phyloP scores from a whole-genome alignment of 2,888 invertebrate genomes.

The Tillus elongatus region DNA sequence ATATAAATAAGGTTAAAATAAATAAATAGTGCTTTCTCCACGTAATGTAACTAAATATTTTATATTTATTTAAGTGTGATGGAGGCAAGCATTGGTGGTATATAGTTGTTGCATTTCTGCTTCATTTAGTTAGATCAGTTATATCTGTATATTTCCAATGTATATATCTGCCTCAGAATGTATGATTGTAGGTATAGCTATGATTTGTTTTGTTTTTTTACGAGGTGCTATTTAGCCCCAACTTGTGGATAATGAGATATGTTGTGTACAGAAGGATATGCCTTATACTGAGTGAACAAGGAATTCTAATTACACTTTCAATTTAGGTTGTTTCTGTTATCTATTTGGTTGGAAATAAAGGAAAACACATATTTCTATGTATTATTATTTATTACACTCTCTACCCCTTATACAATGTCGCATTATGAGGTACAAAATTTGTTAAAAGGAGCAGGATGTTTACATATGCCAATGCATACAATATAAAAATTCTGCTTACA shows the following conservation, averaged over 20 bases:
- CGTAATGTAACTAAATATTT: conserved; percentile 26
- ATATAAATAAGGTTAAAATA: conserved; percentile 17
- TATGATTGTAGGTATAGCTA: too few species aligned
- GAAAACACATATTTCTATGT: conserved; percentile 13
- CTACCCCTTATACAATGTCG: too few species aligned
- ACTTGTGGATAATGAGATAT: conserved; percentile 18
- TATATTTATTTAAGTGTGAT: conserved; percentile 12
- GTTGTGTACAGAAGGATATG: conserved; percentile 22
- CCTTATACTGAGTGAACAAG: conserved; percentile 22
- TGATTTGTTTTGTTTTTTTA: conserved; percentile 12
- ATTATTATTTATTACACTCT: conserved; percentile 1
- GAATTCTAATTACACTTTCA: conserved; percentile 21
- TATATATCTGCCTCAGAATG: too few species aligned
- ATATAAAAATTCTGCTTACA: too few species aligned
- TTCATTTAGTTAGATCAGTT: too few species aligned
- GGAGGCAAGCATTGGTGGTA: too few species aligned
- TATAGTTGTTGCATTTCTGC: too few species aligned
- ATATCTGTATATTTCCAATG: too few species aligned
- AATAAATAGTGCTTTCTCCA: conserved; percentile 32
- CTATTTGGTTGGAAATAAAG: conserved; percentile 28
- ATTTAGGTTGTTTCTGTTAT: conserved; percentile 27
- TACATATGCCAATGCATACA: too few species aligned
- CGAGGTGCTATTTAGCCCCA: conserved; percentile 23
- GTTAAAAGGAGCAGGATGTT: too few species aligned
- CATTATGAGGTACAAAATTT: too few species aligned